Evolutionary conservation across 2,888 invertebrate genomes (phyloP), one percentile per base, ranked within the genome.

Genomic region (Synanthedon myopaeformis): DNA sequence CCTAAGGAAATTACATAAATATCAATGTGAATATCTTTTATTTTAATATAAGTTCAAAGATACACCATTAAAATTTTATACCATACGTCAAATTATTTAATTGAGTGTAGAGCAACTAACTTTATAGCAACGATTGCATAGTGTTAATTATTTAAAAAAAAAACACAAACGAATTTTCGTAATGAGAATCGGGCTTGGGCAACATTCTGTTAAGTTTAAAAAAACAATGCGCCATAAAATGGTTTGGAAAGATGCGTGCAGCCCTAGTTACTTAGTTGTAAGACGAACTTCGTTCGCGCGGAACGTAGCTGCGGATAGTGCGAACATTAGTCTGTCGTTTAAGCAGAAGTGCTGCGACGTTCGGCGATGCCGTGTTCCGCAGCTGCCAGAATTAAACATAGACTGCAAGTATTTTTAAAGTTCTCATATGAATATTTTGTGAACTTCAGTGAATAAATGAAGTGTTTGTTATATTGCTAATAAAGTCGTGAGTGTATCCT

Each of bases 281-380:
- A 35, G 35, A 10, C 56, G 74, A 70, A 61, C 73, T 70, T 68
- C 79, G 74, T 69, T 79, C 74, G 78, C 68, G 78, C 71, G 76
- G 72, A 79, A 79, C 80, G 76, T 72, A 70, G 50, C 57, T 55
- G 55, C 54, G 59, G 60, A 61, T 58, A 60, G 61, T 49, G 58
- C 63, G 61, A 57, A 55, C 54, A 60, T 60, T 58, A 57, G 61
- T 60, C 35, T 35, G 59, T 57, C 59, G 65, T 66, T 51, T 13
- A 35, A 35, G 35, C 51, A 51, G 41, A 41, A 51, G 35, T 13
- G 51, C 13, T 17, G 65, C 69, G 72, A 74, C 73, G 70, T 70
- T 68, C 74, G 68, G 69, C 68, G 75, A 87, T 87, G 86, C 86
- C 83, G 74, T 87, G 87, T 69, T 74, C 76, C 54, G 74, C 79